Conservation (phyloP, 2,113 vertebrate species). For the Typhlomys cinereus region DNA sequence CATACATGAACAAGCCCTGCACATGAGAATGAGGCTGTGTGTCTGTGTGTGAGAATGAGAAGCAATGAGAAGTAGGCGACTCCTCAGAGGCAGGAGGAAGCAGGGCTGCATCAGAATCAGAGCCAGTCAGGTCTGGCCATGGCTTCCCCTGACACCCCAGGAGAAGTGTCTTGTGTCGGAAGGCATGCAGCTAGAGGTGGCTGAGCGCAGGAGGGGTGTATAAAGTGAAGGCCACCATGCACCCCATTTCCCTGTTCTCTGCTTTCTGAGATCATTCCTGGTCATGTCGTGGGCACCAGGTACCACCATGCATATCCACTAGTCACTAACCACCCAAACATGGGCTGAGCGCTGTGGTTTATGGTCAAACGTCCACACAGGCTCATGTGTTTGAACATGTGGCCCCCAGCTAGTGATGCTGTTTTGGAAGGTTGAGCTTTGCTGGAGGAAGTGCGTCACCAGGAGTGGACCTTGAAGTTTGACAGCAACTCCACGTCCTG, state of each 20-base stretch:
- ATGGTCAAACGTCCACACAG: neutral
- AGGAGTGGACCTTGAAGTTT: neutral
- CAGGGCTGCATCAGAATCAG: accelerated
- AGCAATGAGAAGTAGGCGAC: too few relatives aligned
- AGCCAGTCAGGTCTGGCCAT: accelerated
- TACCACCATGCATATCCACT: accelerated
- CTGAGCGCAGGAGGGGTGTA: accelerated
- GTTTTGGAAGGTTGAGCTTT: neutral
- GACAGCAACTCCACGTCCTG: neutral
- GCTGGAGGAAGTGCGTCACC: neutral
- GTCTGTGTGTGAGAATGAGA: neutral
- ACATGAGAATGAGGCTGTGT: neutral
- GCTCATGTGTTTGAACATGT: neutral
- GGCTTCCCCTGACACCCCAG: neutral
- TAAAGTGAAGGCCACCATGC: neutral
- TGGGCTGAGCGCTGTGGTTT: neutral
- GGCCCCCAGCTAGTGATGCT: neutral
- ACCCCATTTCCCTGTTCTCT: neutral
- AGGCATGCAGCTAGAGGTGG: neutral
- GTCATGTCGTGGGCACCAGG: accelerated
- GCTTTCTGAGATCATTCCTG: neutral
- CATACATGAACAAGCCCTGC: neutral
- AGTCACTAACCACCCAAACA: neutral
- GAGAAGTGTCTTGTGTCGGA: accelerated
- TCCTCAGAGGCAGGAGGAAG: neutral